Percentiles rank a stretch among this genome's conserved stretches.
These are phyloP conservation scores for Castor canadensis DNA, from an alignment of 2,113 vertebrate genomes.

Conservation along the genomic window DNA sequence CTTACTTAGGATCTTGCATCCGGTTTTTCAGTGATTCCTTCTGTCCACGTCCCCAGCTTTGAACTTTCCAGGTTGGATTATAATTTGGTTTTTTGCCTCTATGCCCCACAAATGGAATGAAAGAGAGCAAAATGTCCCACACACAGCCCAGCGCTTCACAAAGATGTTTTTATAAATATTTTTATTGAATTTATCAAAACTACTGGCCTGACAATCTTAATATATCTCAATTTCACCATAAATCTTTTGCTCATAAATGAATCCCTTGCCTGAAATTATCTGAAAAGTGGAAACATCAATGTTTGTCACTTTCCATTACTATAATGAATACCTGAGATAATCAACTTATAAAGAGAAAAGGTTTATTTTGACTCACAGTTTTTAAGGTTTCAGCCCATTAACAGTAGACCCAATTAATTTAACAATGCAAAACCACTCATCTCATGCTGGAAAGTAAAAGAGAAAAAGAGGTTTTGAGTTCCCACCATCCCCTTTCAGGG, in stretches of 20 bases:
- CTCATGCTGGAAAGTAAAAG: not conserved
- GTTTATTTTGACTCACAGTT: not conserved
- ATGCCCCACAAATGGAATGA: not conserved
- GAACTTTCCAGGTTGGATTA: not conserved
- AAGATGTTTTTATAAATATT: not conserved
- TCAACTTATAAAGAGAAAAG: not conserved
- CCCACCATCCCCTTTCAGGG: no score
- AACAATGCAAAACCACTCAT: no score
- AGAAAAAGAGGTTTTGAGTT: not conserved
- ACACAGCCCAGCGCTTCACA: not conserved
- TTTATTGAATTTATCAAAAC: not conserved
- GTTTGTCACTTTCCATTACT: not conserved
- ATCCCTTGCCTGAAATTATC: not conserved
- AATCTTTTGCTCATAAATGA: conserved; percentile 19
- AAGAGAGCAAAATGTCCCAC: not conserved
- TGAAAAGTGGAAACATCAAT: not conserved
- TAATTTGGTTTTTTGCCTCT: not conserved
- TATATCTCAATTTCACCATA: not conserved
- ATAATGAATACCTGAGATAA: not conserved
- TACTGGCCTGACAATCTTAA: not conserved
- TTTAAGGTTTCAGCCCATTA: not conserved
- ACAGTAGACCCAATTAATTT: not conserved
- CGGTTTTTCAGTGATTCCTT: not conserved
- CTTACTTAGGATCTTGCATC: not conserved
- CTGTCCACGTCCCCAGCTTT: not conserved